A percentile compares a stretch with the other conserved stretches of the same genome.
These are phyloP conservation scores for Saturnia pavonia DNA, from an alignment of 2,888 invertebrate genomes.

Conservation along the genomic window DNA sequence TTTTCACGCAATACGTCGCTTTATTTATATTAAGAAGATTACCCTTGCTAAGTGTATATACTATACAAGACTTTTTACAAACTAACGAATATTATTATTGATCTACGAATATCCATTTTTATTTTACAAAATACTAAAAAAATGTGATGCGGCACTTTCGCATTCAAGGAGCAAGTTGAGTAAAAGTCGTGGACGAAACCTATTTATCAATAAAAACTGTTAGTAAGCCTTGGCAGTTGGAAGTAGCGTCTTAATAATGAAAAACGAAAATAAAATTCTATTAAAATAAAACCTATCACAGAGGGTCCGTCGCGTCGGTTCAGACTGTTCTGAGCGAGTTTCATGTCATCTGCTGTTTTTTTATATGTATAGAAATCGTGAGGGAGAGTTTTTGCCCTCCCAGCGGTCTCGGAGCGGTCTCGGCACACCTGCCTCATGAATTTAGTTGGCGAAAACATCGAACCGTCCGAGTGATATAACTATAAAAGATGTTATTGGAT, in stretches of 20 bases:
- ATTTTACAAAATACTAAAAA: background rate
- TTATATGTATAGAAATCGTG: conserved; percentile 44
- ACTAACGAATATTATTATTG: no score
- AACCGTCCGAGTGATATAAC: background rate
- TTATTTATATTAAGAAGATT: no score
- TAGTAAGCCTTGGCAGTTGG: background rate
- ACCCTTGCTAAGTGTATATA: no score
- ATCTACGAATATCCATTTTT: no score
- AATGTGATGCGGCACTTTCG: background rate
- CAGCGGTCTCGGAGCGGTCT: conserved; percentile 24
- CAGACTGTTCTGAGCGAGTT: background rate
- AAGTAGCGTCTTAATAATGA: background rate
- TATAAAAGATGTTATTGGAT: background rate
- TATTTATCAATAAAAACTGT: background rate
- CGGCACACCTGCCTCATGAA: conserved; percentile 50
- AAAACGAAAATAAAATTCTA: background rate
- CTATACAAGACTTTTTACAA: no score
- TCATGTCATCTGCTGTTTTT: conserved; percentile 16
- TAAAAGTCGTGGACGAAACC: background rate
- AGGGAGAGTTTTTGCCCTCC: conserved; percentile 56
- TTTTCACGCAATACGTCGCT: no score
- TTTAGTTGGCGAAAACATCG: background rate
- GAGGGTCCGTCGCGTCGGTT: conserved; percentile 1
- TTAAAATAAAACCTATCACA: background rate
- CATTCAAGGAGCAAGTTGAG: no score